Conservation (phyloP, 2,888 invertebrate genomes). For the Lymantria dispar region DNA sequence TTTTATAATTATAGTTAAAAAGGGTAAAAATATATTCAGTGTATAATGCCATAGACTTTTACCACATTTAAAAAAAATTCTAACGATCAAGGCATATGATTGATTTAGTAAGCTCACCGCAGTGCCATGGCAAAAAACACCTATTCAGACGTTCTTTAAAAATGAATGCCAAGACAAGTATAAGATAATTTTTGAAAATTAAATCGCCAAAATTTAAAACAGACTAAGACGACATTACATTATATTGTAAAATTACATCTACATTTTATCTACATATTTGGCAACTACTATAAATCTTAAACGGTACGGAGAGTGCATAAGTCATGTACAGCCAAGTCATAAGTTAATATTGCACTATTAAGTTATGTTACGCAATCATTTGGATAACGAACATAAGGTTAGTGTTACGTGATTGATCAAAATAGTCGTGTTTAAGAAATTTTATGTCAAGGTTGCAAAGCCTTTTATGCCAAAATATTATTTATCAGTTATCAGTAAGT, state of each 20-base stretch:
- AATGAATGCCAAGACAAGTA: constrained; percentile 39
- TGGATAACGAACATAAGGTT: constrained; percentile 15
- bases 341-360: constrained; percentile 48
- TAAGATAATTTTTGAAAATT: constrained; percentile 12
- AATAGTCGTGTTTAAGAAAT: too few species aligned
- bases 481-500: too few species aligned
- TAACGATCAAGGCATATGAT: neutral
- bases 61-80: neutral
- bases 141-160: constrained; percentile 8
- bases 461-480: too few species aligned
- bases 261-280: constrained; percentile 28
- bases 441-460: too few species aligned
- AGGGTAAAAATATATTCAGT: neutral
- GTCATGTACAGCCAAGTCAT: constrained; percentile 44
- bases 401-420: too few species aligned
- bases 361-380: constrained; percentile 27
- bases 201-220: constrained; percentile 11
- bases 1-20: constrained; percentile 15
- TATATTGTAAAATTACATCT: constrained; percentile 16
- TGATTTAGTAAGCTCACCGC: neutral
- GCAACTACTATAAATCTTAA: constrained; percentile 28
- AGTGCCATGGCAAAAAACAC: constrained; percentile 19
- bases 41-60: neutral
- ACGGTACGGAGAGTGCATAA: constrained; percentile 50
- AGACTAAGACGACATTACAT: constrained; percentile 15